Percentiles rank a stretch among this genome's conserved stretches.
Evolutionary conservation across 2,113 vertebrate species (phyloP).

Genomic region (Ophiodon elongatus): DNA sequence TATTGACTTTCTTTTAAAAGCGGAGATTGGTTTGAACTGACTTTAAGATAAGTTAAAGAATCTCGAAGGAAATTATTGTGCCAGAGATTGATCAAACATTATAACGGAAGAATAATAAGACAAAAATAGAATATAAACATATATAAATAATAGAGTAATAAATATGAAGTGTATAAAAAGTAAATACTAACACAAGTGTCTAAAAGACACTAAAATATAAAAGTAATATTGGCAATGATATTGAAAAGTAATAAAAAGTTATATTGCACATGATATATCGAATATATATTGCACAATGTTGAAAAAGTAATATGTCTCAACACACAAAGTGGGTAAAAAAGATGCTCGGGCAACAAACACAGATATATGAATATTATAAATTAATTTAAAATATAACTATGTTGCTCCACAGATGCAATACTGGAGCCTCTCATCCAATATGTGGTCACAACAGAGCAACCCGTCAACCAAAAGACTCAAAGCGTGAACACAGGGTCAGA

Average conservation of each 20-base stretch:
- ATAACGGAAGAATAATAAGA: too few species aligned
- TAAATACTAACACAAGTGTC: too few species aligned
- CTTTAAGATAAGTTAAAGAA: background rate
- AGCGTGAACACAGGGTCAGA: slow-evolving; percentile 40
- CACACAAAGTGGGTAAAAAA: background rate
- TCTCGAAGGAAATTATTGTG: background rate
- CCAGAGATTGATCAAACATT: background rate
- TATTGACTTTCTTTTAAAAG: too few species aligned
- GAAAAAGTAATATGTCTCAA: background rate
- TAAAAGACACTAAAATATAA: too few species aligned
- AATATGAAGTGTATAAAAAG: too few species aligned
- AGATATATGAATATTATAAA: background rate
- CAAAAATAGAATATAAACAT: too few species aligned
- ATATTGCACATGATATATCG: too few species aligned
- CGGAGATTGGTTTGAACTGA: background rate
- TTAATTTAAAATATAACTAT: background rate
- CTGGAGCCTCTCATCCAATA: slow-evolving; percentile 27
- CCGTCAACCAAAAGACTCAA: slow-evolving; percentile 23
- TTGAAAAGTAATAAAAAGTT: too few species aligned
- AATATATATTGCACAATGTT: too few species aligned
- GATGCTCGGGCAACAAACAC: background rate
- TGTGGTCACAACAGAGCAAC: slow-evolving; percentile 37
- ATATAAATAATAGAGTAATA: too few species aligned
- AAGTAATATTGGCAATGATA: too few species aligned
- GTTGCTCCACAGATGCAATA: background rate